phyloP scores from a whole-genome alignment of 2,113 vertebrate genomes.

The Camarhynchus parvulus region DNA sequence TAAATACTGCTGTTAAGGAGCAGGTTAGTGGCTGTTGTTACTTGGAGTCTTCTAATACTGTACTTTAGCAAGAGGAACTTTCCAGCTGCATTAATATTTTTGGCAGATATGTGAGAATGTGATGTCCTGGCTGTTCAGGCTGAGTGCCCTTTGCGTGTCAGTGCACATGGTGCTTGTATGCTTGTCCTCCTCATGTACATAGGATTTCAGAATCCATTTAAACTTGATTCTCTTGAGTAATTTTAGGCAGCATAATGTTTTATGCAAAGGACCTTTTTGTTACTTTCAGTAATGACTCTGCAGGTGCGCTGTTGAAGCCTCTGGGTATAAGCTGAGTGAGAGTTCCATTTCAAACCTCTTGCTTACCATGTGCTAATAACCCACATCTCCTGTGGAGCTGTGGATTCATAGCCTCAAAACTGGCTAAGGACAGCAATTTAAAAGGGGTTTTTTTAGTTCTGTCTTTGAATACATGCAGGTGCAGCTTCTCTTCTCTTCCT shows the following conservation, averaged over 20 bases:
- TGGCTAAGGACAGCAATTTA: background rate
- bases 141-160: background rate
- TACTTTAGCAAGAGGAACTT: background rate
- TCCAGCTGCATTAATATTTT: background rate
- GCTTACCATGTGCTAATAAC: background rate
- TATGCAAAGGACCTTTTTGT: background rate
- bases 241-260: background rate
- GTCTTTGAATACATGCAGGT: background rate
- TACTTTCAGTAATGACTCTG: background rate
- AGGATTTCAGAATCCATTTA: background rate
- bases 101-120: background rate
- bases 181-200: background rate
- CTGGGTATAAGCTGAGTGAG: background rate
- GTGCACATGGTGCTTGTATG: background rate
- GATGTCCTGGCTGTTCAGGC: background rate
- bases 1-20: slow-evolving; percentile 98
- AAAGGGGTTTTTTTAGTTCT: background rate
- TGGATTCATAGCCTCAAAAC: background rate
- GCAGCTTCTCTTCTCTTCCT: background rate
- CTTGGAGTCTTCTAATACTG: background rate
- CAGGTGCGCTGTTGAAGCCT: background rate
- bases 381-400: background rate
- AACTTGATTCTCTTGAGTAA: background rate
- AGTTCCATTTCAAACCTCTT: background rate
- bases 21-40: slow-evolving; percentile 82